These are phyloP conservation scores for Andrena chrysosceles DNA, from an alignment of 2,888 invertebrate species.

Conservation along the genomic window DNA sequence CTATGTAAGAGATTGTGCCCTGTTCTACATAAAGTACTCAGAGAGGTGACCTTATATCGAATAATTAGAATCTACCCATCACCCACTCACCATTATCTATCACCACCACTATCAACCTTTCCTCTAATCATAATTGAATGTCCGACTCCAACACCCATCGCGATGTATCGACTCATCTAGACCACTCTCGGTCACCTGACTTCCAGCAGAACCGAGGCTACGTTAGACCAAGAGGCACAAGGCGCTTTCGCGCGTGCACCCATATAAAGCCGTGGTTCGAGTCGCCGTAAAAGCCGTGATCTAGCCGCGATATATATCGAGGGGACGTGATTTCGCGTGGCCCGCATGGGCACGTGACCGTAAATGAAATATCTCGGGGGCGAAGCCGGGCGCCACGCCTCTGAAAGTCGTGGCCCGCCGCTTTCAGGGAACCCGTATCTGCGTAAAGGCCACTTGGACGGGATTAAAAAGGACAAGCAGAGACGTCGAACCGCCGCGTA, in stretches of 20 bases:
- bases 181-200: background rate
- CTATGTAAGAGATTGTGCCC: no score
- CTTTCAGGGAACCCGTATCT: slow-evolving; percentile 59
- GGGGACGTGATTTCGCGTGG: slow-evolving; percentile 55
- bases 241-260: slow-evolving; percentile 15
- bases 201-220: background rate
- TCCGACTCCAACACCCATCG: background rate
- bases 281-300: slow-evolving; percentile 35
- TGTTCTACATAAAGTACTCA: no score
- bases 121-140: background rate
- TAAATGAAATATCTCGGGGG: slow-evolving; percentile 58
- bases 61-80: no score
- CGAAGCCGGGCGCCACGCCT: slow-evolving; percentile 60
- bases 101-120: background rate
- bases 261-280: slow-evolving; percentile 50
- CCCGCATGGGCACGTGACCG: slow-evolving; percentile 56
- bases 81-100: background rate
- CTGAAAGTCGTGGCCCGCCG: slow-evolving; percentile 31
- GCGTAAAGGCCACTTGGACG: slow-evolving; percentile 46
- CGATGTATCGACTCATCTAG: background rate
- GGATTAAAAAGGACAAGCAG: slow-evolving; percentile 55
- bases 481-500: slow-evolving; percentile 50
- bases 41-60: no score
- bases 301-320: slow-evolving; percentile 46
- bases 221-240: background rate